These are phyloP conservation scores for Brachymystax lenok DNA, from an alignment of 2,797 vertebrate genomes.

Conservation along the genomic window DNA sequence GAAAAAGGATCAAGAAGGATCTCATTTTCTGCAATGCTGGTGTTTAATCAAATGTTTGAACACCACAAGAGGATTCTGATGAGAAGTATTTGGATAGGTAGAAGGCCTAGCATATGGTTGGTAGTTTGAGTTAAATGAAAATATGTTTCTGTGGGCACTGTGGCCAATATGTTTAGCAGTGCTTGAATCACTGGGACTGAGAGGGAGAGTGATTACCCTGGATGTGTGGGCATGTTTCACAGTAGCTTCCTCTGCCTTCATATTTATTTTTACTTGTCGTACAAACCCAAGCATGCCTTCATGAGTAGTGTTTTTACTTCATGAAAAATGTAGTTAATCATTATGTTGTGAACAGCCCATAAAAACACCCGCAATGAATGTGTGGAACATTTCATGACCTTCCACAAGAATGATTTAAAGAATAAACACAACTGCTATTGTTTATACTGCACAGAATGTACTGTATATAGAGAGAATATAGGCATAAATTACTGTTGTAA, in stretches of 20 bases:
- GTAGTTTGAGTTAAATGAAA: background rate
- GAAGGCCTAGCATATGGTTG: too few relatives aligned
- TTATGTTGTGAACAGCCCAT: conserved; percentile 8
- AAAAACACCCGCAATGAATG: conserved; percentile 5
- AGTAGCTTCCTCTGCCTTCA: conserved; percentile 15
- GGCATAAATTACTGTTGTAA: conserved; percentile 9
- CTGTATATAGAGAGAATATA: conserved; percentile 15
- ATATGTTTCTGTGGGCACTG: background rate
- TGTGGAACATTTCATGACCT: conserved; percentile 8
- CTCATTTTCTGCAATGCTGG: background rate
- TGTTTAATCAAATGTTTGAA: background rate
- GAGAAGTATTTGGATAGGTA: background rate
- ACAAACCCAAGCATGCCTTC: conserved; percentile 10
- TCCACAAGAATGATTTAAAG: conserved; percentile 15
- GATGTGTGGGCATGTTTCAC: conserved; percentile 8
- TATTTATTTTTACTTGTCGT: conserved; percentile 17
- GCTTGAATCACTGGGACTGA: background rate
- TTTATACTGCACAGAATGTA: conserved; percentile 15
- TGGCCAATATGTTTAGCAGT: background rate
- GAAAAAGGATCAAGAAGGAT: background rate
- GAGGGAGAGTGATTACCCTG: background rate
- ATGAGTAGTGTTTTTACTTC: conserved; percentile 9
- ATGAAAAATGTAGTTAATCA: conserved; percentile 16
- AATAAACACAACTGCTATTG: conserved; percentile 24
- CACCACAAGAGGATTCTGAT: background rate